phyloP scores from a whole-genome alignment of 2,113 vertebrate genomes.

The Glaucomys volans region DNA sequence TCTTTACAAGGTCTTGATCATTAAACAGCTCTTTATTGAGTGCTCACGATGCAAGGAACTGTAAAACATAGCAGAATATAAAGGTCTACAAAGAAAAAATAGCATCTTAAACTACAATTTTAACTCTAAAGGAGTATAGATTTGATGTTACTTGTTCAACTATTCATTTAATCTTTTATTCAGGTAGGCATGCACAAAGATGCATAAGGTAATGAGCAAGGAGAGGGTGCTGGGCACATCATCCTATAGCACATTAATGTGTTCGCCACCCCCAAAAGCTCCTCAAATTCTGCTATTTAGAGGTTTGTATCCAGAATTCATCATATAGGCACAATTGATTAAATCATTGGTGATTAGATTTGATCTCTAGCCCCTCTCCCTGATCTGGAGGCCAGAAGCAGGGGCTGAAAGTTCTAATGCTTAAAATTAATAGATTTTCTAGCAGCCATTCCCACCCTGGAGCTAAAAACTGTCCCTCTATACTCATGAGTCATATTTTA shows the following conservation, averaged over 20 bases:
- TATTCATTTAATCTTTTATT: background rate
- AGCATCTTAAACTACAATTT: background rate
- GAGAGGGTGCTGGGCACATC: accelerated
- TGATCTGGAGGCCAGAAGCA: background rate
- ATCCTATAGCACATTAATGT: background rate
- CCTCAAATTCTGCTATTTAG: background rate
- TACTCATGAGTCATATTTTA: background rate
- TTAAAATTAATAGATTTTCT: background rate
- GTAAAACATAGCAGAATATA: background rate
- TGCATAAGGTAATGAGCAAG: accelerated
- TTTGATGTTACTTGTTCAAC: background rate
- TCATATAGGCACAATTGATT: background rate
- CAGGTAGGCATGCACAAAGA: background rate
- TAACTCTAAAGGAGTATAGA: background rate
- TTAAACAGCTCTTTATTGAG: background rate
- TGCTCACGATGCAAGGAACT: background rate
- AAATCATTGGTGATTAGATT: background rate
- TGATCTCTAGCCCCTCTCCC: background rate
- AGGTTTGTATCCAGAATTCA: background rate
- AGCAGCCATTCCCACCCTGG: background rate
- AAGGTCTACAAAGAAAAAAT: background rate
- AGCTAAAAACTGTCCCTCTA: background rate
- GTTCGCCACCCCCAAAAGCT: background rate
- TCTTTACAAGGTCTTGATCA: background rate
- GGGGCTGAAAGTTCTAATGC: background rate